Percentiles rank a stretch among this genome's conserved stretches.
Evolutionary conservation across 2,888 invertebrate species (phyloP).

Genomic region (Marasmarcha lunaedactyla): DNA sequence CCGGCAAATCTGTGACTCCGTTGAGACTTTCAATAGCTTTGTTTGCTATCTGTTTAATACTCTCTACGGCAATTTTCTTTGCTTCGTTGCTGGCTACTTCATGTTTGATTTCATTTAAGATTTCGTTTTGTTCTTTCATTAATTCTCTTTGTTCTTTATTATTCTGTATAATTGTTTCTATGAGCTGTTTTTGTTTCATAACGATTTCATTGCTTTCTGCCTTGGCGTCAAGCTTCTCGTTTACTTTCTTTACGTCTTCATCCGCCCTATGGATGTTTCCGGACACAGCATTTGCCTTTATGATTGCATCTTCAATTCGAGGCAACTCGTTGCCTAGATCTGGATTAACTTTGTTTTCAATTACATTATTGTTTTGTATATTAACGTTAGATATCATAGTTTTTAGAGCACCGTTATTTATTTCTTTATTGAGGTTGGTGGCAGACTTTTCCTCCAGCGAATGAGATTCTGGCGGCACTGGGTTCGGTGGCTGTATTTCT

Average conservation of each 20-base stretch:
- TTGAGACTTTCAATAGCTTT: conserved; percentile 56
- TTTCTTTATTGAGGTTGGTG: conserved; percentile 16
- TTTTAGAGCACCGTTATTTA: neutral
- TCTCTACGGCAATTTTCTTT: conserved; percentile 61
- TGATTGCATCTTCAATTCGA: neutral
- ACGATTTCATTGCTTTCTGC: conserved; percentile 26
- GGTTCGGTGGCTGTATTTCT: conserved; percentile 55
- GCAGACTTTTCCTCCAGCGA: conserved; percentile 45
- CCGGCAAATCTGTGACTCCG: conserved; percentile 46
- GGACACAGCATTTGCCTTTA: neutral
- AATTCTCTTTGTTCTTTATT: conserved; percentile 76
- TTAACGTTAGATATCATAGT: too few relatives aligned
- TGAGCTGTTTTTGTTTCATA: conserved; percentile 58
- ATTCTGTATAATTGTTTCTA: conserved; percentile 76
- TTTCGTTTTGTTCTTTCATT: conserved; percentile 75
- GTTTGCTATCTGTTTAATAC: conserved; percentile 60
- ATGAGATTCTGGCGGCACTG: conserved; percentile 50
- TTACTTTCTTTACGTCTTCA: too few relatives aligned
- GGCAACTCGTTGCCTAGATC: neutral
- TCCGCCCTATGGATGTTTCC: too few relatives aligned
- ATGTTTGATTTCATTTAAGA: conserved; percentile 70
- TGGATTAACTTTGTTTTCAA: neutral
- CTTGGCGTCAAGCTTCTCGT: too few relatives aligned
- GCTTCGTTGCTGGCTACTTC: conserved; percentile 50
- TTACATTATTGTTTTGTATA: neutral